These are phyloP conservation scores for Pterocles orientalis DNA, from an alignment of 2,113 vertebrate genomes.

Conservation along the genomic window DNA sequence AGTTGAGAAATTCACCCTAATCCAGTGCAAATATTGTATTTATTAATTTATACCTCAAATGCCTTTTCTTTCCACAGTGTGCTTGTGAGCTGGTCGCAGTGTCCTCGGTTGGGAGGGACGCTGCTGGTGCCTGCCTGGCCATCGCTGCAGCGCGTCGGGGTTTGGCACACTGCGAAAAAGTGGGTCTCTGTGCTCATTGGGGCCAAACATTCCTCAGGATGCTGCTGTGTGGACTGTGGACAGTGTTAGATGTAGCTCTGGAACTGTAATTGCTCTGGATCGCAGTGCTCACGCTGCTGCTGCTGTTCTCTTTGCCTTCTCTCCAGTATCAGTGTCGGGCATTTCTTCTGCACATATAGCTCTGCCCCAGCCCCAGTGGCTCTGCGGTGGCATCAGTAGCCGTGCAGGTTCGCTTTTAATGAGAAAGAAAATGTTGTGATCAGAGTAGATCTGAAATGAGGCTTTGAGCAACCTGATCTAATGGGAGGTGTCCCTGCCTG, in stretches of 20 bases:
- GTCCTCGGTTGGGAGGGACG: neutral
- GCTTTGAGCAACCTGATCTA: too few species aligned
- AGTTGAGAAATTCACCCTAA: neutral
- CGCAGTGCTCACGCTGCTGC: rapidly evolving
- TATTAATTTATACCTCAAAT: neutral
- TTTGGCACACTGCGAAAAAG: neutral
- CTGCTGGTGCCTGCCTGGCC: neutral
- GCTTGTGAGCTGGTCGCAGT: rapidly evolving
- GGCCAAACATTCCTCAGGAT: rapidly evolving
- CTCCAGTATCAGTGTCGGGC: rapidly evolving
- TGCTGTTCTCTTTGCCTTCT: neutral
- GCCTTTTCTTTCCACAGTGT: neutral
- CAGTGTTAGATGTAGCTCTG: rapidly evolving
- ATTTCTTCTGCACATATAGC: neutral
- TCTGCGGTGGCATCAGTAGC: neutral
- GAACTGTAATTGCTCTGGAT: neutral
- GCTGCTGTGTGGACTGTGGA: neutral
- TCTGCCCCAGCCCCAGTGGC: neutral
- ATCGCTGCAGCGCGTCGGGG: rapidly evolving
- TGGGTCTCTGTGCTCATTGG: neutral
- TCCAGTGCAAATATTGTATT: neutral
- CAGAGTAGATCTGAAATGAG: neutral
- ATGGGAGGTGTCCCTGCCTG: too few species aligned
- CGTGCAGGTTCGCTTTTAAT: neutral
- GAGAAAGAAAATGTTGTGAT: neutral